Base-by-base conservation (phyloP, 30 jellyfish, hydroid and myxozoan species). In the Chrysaora quinquecirrha region DNA sequence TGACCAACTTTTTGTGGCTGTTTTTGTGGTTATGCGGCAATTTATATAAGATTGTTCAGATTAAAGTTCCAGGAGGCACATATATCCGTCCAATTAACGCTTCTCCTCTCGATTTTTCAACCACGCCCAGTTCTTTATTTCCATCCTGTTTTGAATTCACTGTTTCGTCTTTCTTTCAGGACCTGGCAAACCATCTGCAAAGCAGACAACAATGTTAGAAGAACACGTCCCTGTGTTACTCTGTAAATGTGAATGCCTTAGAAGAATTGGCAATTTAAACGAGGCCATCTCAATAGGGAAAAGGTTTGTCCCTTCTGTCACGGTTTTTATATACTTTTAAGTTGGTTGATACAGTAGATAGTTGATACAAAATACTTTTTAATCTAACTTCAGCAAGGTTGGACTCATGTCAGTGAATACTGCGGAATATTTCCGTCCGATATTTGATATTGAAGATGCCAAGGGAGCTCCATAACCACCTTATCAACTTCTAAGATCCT, bases 141-240 rank as follows among this genome's bases (percentile, higher is more conserved):
- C 16, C 58, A 43, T 43, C 9, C 9, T 43, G 9, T 43, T 9
- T 6, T 43, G 58, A 43, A 43, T 43, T 9, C 58, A 6, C 16
- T 43, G 12, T 43, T 43, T 9, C 16, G 9, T 6, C 16, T 43
- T 43, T 9, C 9, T 43, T 9, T 43, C 58, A 43, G 9, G 9
- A 6, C 16, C 58, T 43, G 58, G 9, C 16, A 43, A 6, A 6
- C 12, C 58, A 43, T n/a, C n/a, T n/a, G n/a, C n/a, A n/a, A n/a
- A n/a, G n/a, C n/a, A n/a, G n/a, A n/a, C n/a, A n/a, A n/a, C n/a
- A n/a, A n/a, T n/a, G n/a, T n/a, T n/a, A 3, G 68, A 52, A 2
- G 68, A 52, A 52, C 29, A 52, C 19, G 68, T 52, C 19, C 68
- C 68, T 10, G 68, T 52, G 9, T 52, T 52, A 25, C 68, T 52